Conservation (phyloP, 2,888 invertebrate genomes). For the Opisthograptis luteolata region DNA sequence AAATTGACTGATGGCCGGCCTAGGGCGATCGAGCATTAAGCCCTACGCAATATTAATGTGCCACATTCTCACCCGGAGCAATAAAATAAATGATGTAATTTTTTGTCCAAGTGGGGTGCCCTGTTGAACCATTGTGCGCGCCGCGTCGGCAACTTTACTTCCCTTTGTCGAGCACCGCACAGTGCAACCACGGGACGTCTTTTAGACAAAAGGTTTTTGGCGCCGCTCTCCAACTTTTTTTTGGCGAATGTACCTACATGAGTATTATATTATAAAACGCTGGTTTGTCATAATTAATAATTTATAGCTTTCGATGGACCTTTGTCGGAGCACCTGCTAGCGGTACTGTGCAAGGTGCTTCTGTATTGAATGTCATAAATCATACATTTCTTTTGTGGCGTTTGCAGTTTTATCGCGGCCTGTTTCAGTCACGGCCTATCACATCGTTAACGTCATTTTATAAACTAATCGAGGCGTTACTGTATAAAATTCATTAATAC, state of each 20-base stretch:
- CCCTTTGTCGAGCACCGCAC: constrained; percentile 63
- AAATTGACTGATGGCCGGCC: constrained; percentile 63
- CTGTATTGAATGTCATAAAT: constrained; percentile 71
- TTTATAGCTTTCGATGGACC: constrained; percentile 75
- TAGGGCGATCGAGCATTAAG: constrained; percentile 77
- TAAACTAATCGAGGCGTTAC: too few species aligned
- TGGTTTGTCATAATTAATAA: constrained; percentile 82
- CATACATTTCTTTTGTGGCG: constrained; percentile 45
- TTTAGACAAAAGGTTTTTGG: constrained; percentile 78
- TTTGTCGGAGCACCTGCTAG: constrained; percentile 67
- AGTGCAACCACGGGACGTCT: constrained; percentile 70
- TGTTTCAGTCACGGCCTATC: constrained; percentile 3
- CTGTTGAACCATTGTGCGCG: constrained; percentile 68
- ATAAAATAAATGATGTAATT: constrained; percentile 85
- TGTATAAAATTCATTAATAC: too few species aligned
- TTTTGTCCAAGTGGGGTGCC: constrained; percentile 76
- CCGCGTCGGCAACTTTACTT: constrained; percentile 66
- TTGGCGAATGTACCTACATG: constrained; percentile 58
- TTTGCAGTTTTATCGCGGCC: neutral
- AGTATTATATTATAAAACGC: constrained; percentile 58
- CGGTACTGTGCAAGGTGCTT: constrained; percentile 70
- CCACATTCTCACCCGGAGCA: constrained; percentile 80
- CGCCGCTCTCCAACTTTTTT: constrained; percentile 73
- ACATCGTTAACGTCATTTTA: neutral
- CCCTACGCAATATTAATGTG: constrained; percentile 80